A percentile compares a stretch with the other conserved stretches of the same genome.
Conservation (phyloP, 2,888 invertebrate genomes). For the Teleiodes luculella region DNA sequence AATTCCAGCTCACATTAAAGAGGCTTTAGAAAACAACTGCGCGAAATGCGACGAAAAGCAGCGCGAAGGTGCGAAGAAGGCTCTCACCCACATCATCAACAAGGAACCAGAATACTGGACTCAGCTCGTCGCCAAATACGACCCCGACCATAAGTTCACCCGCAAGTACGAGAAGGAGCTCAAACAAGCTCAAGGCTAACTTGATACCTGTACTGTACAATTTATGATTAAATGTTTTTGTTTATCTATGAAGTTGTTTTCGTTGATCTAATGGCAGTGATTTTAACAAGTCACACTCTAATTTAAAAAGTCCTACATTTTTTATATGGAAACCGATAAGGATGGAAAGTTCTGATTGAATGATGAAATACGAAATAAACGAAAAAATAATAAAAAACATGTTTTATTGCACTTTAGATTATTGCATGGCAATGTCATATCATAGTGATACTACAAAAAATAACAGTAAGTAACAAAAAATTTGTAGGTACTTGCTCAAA, state of each 20-base stretch:
- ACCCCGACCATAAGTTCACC: slow-evolving; percentile 48
- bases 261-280: background rate
- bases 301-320: too few relatives aligned
- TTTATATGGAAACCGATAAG: too few relatives aligned
- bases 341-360: too few relatives aligned
- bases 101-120: slow-evolving; percentile 48
- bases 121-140: slow-evolving; percentile 53
- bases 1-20: slow-evolving; percentile 41
- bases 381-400: too few relatives aligned
- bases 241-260: background rate
- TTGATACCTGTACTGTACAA: background rate
- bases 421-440: too few relatives aligned
- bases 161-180: slow-evolving; percentile 48
- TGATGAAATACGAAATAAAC: too few relatives aligned
- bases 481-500: too few relatives aligned
- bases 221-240: background rate
- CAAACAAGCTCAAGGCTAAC: background rate
- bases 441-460: too few relatives aligned
- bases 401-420: too few relatives aligned
- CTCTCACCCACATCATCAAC: slow-evolving; percentile 43
- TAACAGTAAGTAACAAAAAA: too few relatives aligned
- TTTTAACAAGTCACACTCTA: too few relatives aligned
- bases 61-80: slow-evolving; percentile 34
- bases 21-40: slow-evolving; percentile 46
- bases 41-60: slow-evolving; percentile 41